phyloP scores from a whole-genome alignment of 2,113 vertebrate genomes.

The Pygoscelis antarcticus region DNA sequence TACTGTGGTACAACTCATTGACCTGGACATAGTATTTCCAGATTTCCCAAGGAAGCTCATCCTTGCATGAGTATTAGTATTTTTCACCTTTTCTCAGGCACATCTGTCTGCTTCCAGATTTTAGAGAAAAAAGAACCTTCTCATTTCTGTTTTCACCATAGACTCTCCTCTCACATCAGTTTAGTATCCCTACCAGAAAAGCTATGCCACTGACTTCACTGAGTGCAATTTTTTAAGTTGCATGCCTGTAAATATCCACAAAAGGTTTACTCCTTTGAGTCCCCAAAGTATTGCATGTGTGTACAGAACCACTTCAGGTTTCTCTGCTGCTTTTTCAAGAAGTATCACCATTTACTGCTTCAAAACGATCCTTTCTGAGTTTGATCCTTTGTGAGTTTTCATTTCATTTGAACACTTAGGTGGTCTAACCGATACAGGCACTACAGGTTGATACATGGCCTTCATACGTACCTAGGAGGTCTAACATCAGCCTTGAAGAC shows the following conservation, averaged over 20 bases:
- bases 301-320: background rate
- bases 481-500: background rate
- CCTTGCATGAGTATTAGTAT: background rate
- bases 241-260: background rate
- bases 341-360: background rate
- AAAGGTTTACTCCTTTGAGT: background rate
- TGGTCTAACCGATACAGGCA: background rate
- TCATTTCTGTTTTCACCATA: background rate
- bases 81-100: background rate
- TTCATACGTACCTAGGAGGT: accelerated
- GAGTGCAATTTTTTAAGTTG: background rate
- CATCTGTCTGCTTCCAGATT: background rate
- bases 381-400: background rate
- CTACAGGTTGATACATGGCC: background rate
- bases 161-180: background rate
- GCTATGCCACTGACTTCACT: background rate
- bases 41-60: background rate
- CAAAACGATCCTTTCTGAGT: background rate
- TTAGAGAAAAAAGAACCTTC: background rate
- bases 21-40: background rate
- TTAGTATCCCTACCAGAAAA: background rate
- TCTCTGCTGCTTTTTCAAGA: background rate
- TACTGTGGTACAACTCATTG: background rate
- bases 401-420: background rate
- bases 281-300: background rate